These are phyloP conservation scores for Dreissena polymorpha DNA, from an alignment of 1,140 invertebrate species.

Conservation along the genomic window DNA sequence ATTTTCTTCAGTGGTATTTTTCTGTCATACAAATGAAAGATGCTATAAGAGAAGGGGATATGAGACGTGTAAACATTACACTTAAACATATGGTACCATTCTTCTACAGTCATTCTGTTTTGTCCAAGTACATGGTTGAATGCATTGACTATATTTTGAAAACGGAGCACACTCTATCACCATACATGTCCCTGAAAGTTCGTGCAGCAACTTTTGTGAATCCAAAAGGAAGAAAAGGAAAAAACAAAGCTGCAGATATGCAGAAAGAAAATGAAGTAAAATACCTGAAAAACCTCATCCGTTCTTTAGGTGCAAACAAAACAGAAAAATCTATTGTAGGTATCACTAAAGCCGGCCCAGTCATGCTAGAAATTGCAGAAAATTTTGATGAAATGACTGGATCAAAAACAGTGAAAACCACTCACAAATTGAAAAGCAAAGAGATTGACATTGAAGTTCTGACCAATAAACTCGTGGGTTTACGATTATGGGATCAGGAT, in stretches of 20 bases:
- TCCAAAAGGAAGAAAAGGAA: conserved; percentile 21
- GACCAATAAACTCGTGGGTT: background rate
- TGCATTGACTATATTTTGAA: conserved; percentile 60
- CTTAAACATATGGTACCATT: conserved; percentile 55
- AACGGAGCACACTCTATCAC: conserved; percentile 29
- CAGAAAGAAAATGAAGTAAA: conserved; percentile 58
- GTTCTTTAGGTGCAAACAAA: conserved; percentile 51
- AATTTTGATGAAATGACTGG: conserved; percentile 34
- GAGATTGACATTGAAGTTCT: conserved; percentile 2
- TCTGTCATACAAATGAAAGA: conserved; percentile 35
- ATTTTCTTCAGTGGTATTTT: conserved; percentile 10
- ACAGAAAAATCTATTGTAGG: conserved; percentile 51
- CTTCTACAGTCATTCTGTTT: conserved; percentile 50
- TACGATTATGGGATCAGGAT: no score
- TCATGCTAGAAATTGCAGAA: conserved; percentile 24
- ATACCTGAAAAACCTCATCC: conserved; percentile 48
- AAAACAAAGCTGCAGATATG: conserved; percentile 57
- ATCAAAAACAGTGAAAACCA: background rate
- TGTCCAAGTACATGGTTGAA: conserved; percentile 56
- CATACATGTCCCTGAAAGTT: conserved; percentile 28
- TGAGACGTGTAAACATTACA: conserved; percentile 34
- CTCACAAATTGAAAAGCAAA: background rate
- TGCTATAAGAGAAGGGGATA: conserved; percentile 50
- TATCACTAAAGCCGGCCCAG: conserved; percentile 55
- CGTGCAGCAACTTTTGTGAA: conserved; percentile 50